Conservation (phyloP, 1,140 invertebrate genomes). For the Danaus plexippus region DNA sequence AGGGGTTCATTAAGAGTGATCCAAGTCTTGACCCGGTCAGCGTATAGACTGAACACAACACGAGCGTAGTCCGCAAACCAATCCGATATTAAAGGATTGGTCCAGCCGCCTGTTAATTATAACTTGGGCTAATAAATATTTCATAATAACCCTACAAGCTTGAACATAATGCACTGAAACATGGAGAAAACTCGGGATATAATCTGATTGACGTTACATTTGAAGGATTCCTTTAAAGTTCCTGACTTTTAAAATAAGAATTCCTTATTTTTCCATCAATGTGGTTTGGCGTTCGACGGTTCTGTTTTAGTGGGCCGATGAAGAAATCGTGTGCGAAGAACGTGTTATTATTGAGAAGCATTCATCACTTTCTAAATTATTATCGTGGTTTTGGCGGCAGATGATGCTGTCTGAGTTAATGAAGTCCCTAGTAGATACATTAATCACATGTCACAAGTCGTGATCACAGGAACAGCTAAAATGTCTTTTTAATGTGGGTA, state of each 20-base stretch:
- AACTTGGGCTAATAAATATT: neutral
- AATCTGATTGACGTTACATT: neutral
- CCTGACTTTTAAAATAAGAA: constrained; percentile 72
- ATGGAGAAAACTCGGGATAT: neutral
- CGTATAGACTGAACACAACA: constrained; percentile 49
- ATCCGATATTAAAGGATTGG: constrained; percentile 63
- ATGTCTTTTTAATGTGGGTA: too few relatives aligned
- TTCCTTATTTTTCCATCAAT: too few relatives aligned
- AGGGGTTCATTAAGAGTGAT: constrained; percentile 47
- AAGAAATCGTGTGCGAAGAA: too few relatives aligned
- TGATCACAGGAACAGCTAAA: too few relatives aligned
- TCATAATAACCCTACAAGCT: neutral
- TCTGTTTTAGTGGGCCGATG: too few relatives aligned
- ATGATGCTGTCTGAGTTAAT: too few relatives aligned
- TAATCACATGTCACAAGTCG: too few relatives aligned
- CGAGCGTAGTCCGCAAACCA: constrained; percentile 62
- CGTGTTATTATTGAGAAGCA: too few relatives aligned
- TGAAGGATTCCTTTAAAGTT: constrained; percentile 59
- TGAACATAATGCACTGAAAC: neutral
- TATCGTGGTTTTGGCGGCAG: too few relatives aligned
- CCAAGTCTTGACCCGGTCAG: constrained; percentile 63
- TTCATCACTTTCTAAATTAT: too few relatives aligned
- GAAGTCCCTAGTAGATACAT: too few relatives aligned
- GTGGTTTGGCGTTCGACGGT: too few relatives aligned
- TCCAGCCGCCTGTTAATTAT: constrained; percentile 69